Conservation (phyloP, 2,113 vertebrate genomes). For the Nothocercus julius region DNA sequence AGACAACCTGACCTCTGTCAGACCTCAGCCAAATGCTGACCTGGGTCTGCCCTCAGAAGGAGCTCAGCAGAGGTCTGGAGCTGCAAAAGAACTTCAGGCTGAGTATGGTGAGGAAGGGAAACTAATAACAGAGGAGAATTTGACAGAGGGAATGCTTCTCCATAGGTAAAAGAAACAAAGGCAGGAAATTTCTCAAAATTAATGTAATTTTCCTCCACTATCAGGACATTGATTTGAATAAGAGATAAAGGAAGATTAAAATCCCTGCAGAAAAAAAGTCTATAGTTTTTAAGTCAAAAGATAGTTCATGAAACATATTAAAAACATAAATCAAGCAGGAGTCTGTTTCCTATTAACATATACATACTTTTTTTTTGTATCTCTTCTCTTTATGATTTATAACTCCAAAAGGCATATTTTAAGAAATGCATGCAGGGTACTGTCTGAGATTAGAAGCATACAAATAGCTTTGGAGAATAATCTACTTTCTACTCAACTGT, state of each 20-base stretch:
- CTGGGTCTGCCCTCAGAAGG: background rate
- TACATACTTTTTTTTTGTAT: background rate
- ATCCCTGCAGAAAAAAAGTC: background rate
- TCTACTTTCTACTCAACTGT: background rate
- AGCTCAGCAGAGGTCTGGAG: background rate
- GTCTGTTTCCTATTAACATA: background rate
- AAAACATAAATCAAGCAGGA: background rate
- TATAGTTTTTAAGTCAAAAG: background rate
- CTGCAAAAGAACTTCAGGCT: background rate
- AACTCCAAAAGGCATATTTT: background rate
- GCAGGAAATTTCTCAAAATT: background rate
- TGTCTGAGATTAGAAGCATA: background rate
- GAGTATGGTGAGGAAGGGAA: background rate
- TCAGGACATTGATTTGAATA: background rate
- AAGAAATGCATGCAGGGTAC: background rate
- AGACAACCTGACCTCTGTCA: background rate
- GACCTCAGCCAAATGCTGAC: background rate
- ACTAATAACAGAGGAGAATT: background rate
- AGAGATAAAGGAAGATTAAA: background rate
- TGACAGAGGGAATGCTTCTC: background rate
- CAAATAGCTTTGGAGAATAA: background rate
- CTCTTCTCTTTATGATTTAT: background rate
- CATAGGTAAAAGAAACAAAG: background rate
- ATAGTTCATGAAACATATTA: background rate
- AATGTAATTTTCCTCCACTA: background rate